A percentile compares a stretch with the other conserved stretches of the same genome.
phyloP scores from a whole-genome alignment of 2,797 vertebrate species.

The Spondyliosoma cantharus region DNA sequence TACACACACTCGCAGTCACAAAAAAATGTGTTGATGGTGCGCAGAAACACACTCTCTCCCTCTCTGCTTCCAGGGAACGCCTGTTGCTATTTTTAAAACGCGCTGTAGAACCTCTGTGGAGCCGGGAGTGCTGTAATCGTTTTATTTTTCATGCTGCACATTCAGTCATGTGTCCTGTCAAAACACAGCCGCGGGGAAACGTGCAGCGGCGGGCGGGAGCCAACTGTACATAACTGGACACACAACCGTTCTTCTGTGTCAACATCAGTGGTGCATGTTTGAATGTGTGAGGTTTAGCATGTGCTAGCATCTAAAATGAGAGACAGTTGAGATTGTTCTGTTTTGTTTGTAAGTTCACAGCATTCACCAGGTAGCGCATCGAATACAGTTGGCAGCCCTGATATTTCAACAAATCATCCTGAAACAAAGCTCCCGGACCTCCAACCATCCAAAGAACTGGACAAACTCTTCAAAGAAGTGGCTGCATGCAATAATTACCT shows the following conservation, averaged over 20 bases:
- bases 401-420: too few species aligned
- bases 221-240: conserved; percentile 29
- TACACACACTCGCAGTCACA: conserved; percentile 16
- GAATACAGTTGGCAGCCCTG: not conserved
- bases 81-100: conserved; percentile 62
- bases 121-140: conserved; percentile 6
- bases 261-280: conserved; percentile 40
- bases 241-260: conserved; percentile 34
- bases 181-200: conserved; percentile 51
- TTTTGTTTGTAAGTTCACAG: not conserved
- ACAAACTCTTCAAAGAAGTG: not conserved
- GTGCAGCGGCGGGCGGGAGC: conserved; percentile 30
- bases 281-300: too few species aligned
- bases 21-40: conserved; percentile 38
- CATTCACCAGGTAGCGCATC: not conserved
- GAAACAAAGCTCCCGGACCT: not conserved
- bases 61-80: conserved; percentile 47
- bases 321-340: not conserved
- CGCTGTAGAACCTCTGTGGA: not conserved
- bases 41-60: conserved; percentile 16
- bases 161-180: conserved; percentile 58
- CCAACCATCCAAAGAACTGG: not conserved
- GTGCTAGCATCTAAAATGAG: not conserved
- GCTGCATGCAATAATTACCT: not conserved
- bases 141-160: conserved; percentile 9